Base-by-base conservation (phyloP, 2,888 invertebrate species). In the Lepidochitona cinerea region DNA sequence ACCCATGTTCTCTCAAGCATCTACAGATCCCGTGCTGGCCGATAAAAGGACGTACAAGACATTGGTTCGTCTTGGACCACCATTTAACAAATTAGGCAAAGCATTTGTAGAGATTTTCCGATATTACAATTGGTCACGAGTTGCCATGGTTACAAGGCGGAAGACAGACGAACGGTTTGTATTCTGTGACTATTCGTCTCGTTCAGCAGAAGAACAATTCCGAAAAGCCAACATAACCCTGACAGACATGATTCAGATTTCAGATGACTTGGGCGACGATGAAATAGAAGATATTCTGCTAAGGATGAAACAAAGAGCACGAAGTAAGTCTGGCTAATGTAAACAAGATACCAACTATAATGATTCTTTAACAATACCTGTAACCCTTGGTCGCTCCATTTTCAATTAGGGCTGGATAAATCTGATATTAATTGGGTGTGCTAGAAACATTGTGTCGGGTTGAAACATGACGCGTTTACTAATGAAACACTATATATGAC, bases 1-100 rank as follows among this genome's bases (percentile, higher is more conserved):
- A 3, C 87, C 87, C 4, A 81, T 86, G 71, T 85, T 85, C 71
- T 82, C 85, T 0, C 84, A 83, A 73, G 86, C 84, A 0, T 83
- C 87, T 12, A 82, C 78, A 14, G 84, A 86, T 65, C 85, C 87
- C 35, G 65, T 49, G 7, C 79, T 87, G 7, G 82, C 76, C 0
- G 82, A 87, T 75, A 87, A 87, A 73, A 69, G 37, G 9, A 75
- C 78, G 18, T 85, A 80, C 68, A 82, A 75, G 29, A 87, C 86
- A 0, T 71, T 86, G 23, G 81, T 85, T 0, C 72, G 87, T 68
- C 79, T 85, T 6, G 83, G 83, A 7, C 85, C 85, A 0, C 83
- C 86, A 1, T 84, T 85, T 70, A 83, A 85, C 74, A 83, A 81
- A 68, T 75, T 86, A 70, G 85, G 84, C 32, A 76, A 79, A 35